These are phyloP conservation scores for Muscicapa comitata DNA, from an alignment of 2,797 vertebrate species.

Conservation along the genomic window DNA sequence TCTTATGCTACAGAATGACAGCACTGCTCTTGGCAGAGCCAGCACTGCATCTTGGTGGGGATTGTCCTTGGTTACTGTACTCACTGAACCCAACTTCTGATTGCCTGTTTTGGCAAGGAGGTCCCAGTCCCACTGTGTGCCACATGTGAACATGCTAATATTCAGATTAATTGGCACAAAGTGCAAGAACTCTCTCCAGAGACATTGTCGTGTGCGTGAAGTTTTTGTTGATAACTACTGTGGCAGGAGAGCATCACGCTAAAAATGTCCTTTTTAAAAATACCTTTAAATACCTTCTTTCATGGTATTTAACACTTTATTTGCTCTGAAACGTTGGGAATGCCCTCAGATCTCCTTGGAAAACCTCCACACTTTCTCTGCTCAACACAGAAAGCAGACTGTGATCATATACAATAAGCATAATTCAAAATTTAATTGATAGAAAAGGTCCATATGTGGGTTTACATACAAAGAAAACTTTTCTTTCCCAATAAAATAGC, in stretches of 20 bases:
- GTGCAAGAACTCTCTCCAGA: background rate
- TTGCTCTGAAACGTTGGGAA: background rate
- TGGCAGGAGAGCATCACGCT: background rate
- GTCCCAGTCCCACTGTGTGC: background rate
- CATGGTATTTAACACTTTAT: background rate
- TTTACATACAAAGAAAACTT: background rate
- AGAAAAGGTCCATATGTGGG: background rate
- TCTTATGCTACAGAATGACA: background rate
- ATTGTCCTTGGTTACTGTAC: background rate
- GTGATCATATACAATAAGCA: background rate
- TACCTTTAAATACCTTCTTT: background rate
- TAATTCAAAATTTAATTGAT: background rate
- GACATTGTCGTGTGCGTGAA: fast-evolving
- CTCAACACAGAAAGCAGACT: background rate
- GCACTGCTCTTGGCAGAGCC: background rate
- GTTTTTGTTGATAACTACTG: background rate
- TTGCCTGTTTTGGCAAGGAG: background rate
- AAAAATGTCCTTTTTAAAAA: background rate
- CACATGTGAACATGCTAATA: background rate
- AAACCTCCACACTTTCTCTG: background rate
- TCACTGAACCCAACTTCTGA: background rate
- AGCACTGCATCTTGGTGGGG: background rate
- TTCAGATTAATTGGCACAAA: background rate
- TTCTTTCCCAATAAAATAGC: background rate
- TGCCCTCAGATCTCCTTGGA: background rate